Percentiles rank a stretch among this genome's conserved stretches.
Conservation (phyloP, 2,797 vertebrate species). For the Pseudochromis fuscus region DNA sequence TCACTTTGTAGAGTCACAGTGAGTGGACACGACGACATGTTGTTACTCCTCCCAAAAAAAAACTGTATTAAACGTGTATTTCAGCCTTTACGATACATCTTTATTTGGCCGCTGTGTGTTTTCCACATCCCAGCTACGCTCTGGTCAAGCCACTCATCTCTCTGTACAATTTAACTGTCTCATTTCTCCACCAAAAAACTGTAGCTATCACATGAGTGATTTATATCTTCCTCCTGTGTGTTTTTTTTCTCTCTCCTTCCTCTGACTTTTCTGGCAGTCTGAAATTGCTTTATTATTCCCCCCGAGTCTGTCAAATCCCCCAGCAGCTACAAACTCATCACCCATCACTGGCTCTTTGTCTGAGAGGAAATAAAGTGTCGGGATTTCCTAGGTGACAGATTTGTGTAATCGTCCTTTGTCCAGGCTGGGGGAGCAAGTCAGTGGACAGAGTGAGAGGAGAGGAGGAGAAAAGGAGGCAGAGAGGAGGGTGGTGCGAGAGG, state of each 20-base stretch:
- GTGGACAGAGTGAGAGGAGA: conserved; percentile 58
- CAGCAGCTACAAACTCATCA: conserved; percentile 81
- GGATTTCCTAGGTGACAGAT: conserved; percentile 82
- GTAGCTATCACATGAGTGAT: conserved; percentile 69
- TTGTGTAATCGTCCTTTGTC: conserved; percentile 78
- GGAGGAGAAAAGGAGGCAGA: conserved; percentile 25
- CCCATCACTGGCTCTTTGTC: conserved; percentile 80
- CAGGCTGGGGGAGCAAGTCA: conserved; percentile 52
- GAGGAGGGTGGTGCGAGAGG: conserved; percentile 23
- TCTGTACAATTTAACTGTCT: conserved; percentile 75
- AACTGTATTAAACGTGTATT: conserved; percentile 35
- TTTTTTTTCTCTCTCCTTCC: conserved; percentile 50
- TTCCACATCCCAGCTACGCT: conserved; percentile 29
- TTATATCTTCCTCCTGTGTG: conserved; percentile 76
- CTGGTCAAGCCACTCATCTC: conserved; percentile 65
- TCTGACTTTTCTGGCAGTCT: conserved; percentile 77
- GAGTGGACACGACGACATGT: conserved; percentile 17
- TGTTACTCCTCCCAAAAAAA: conserved; percentile 29
- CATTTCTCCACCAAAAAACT: conserved; percentile 67
- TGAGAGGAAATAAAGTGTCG: conserved; percentile 83
- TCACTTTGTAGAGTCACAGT: conserved; percentile 17
- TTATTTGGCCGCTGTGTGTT: conserved; percentile 54
- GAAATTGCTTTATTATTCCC: conserved; percentile 87
- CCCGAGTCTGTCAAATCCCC: conserved; percentile 79
- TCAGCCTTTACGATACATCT: conserved; percentile 42